Evolutionary conservation across 2,113 vertebrate genomes (phyloP).

Genomic region (Fukomys damarensis): DNA sequence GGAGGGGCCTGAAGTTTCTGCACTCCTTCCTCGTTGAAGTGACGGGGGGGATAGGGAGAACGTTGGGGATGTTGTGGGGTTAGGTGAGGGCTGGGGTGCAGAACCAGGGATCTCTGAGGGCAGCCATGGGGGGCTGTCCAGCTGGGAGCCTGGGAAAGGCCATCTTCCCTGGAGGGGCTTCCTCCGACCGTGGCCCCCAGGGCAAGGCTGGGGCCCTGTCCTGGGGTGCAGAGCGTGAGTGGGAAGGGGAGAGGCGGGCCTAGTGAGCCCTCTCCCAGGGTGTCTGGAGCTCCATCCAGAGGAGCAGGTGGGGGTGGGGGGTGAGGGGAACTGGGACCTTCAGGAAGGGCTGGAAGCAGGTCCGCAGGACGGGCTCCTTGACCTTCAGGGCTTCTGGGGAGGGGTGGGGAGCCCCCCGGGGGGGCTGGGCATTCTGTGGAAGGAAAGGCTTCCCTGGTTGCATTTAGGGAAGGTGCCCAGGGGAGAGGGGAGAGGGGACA

Average conservation of each 20-base stretch:
- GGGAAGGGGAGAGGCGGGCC: not conserved
- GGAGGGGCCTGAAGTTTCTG: constrained; percentile 40
- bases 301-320: constrained; percentile 1
- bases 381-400: constrained; percentile 77
- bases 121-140: not conserved
- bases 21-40: not conserved
- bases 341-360: constrained; percentile 27
- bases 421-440: constrained; percentile 58
- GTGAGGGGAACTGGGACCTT: not conserved
- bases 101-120: not conserved
- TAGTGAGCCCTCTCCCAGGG: not conserved
- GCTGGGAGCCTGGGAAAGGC: constrained; percentile 12
- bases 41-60: not conserved
- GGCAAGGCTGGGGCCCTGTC: not conserved
- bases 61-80: not conserved
- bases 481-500: not conserved
- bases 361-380: constrained; percentile 59
- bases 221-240: not conserved
- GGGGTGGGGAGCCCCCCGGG: constrained; percentile 53
- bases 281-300: not conserved
- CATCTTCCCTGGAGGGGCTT: not conserved
- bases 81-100: not conserved
- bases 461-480: not conserved
- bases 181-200: constrained; percentile 65
- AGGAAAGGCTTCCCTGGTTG: not conserved